Conservation (phyloP, 23 tunicate species). For the Diplosoma virens region DNA sequence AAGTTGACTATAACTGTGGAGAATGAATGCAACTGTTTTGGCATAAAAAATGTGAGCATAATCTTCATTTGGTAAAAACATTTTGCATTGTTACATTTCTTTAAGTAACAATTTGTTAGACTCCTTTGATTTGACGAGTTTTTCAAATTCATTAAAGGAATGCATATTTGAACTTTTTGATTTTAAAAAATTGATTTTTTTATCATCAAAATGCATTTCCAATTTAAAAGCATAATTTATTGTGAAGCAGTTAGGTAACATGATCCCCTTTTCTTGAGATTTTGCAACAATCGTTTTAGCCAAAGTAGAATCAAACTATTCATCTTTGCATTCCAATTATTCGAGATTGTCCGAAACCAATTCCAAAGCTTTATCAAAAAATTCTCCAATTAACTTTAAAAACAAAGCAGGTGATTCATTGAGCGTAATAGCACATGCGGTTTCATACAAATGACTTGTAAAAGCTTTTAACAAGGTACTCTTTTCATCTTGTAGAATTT, state of each 20-base stretch:
- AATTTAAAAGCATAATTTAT: background rate
- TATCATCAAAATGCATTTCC: background rate
- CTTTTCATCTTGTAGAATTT: background rate
- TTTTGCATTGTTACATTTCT: background rate
- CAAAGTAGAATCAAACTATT: background rate
- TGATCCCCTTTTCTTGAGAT: too few relatives aligned
- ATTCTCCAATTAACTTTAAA: background rate
- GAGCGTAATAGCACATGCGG: conserved; percentile 8
- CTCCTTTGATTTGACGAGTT: background rate
- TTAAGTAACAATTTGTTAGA: background rate
- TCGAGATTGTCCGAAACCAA: background rate
- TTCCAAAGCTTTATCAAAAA: background rate
- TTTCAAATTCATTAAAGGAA: background rate
- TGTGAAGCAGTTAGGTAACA: background rate
- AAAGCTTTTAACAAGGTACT: background rate
- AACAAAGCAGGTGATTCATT: background rate
- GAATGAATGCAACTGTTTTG: conserved; percentile 17
- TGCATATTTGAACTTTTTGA: background rate
- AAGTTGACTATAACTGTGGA: conserved; percentile 6
- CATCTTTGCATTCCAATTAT: background rate
- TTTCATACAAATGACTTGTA: conserved; percentile 23
- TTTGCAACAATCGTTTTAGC: background rate
- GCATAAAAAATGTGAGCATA: conserved; percentile 9
- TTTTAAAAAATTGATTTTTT: conserved; percentile 15
- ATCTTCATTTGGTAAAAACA: conserved; percentile 3